Conservation (phyloP, 2,888 invertebrate genomes). For the Scaeva pyrastri region DNA sequence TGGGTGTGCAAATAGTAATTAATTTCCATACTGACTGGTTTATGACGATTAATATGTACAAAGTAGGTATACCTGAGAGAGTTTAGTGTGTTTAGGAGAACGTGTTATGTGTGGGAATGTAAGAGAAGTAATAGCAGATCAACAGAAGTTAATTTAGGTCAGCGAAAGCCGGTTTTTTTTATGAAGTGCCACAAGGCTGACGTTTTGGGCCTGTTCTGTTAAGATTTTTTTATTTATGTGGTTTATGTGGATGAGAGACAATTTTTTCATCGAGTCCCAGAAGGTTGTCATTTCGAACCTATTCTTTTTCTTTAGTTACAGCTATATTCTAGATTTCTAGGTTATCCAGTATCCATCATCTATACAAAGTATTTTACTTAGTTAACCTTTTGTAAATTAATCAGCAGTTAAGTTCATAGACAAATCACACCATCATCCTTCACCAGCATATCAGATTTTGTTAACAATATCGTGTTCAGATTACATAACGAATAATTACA, state of each 20-base stretch:
- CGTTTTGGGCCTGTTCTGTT: not conserved
- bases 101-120: not conserved
- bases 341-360: not conserved
- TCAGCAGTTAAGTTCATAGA: not conserved
- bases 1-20: constrained; percentile 63
- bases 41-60: constrained; percentile 12
- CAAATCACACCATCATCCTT: not conserved
- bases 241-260: no score
- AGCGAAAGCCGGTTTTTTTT: not conserved
- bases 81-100: not conserved
- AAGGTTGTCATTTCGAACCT: no score
- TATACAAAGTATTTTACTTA: not conserved
- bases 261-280: no score
- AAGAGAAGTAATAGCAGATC: not conserved
- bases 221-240: not conserved
- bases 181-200: not conserved
- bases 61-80: not conserved
- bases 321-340: no score
- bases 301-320: no score
- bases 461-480: constrained; percentile 37
- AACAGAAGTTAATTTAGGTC: not conserved
- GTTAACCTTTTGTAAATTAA: not conserved
- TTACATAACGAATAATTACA: constrained; percentile 32
- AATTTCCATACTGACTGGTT: constrained; percentile 53
- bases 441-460: not conserved